These are phyloP conservation scores for Heliconius erato DNA, from an alignment of 2,888 invertebrate species.

Conservation along the genomic window DNA sequence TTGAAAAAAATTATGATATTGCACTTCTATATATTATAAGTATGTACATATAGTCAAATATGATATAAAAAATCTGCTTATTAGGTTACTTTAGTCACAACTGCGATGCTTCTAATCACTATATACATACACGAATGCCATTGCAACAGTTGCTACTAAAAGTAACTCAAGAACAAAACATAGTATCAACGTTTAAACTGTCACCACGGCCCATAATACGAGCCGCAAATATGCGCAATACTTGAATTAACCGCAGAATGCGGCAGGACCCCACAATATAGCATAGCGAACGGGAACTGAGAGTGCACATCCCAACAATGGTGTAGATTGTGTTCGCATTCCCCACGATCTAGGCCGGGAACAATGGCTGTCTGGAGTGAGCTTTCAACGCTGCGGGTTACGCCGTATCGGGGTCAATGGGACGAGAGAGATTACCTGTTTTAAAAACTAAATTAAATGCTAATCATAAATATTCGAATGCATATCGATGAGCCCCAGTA, in stretches of 20 bases:
- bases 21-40: background rate
- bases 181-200: background rate
- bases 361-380: constrained; percentile 76
- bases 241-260: constrained; percentile 53
- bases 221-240: constrained; percentile 43
- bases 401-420: constrained; percentile 78
- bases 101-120: background rate
- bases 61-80: background rate
- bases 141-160: background rate
- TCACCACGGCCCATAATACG: constrained; percentile 1
- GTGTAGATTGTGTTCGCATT: constrained; percentile 82
- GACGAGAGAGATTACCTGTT: constrained; percentile 71
- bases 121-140: background rate
- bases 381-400: constrained; percentile 74
- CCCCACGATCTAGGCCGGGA: constrained; percentile 77
- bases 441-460: constrained; percentile 55
- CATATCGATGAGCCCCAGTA: constrained; percentile 47
- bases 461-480: constrained; percentile 43
- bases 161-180: constrained; percentile 12
- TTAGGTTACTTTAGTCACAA: background rate
- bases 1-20: no score
- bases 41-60: background rate
- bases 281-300: constrained; percentile 53
- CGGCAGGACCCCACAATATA: constrained; percentile 51
- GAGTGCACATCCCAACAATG: constrained; percentile 75